Evolutionary conservation across 2,888 invertebrate genomes (phyloP).

Genomic region (Sturmia bella): DNA sequence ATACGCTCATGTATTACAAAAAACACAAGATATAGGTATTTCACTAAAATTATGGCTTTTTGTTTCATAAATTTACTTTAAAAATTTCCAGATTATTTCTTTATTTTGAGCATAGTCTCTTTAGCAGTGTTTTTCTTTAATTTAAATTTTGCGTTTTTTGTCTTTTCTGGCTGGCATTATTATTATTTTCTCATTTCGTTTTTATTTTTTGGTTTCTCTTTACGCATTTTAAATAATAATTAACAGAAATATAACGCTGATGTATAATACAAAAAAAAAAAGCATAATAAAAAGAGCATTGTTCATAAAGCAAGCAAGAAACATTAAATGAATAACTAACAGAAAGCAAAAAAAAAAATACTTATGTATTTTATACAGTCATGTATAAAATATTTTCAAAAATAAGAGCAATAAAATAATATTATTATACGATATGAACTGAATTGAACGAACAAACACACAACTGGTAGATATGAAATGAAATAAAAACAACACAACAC

Average conservation of each 20-base stretch:
- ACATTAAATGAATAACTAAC: conserved; percentile 35
- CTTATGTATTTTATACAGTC: not conserved
- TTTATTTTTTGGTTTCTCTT: conserved; percentile 9
- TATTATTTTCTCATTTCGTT: conserved; percentile 9
- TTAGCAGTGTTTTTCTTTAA: not conserved
- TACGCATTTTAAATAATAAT: conserved; percentile 52
- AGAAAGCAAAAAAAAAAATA: conserved; percentile 5
- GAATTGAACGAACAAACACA: not conserved
- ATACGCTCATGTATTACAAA: too few species aligned
- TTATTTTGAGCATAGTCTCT: too few species aligned
- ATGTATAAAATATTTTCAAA: conserved; percentile 21
- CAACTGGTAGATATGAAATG: not conserved
- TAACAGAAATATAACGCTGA: conserved; percentile 44
- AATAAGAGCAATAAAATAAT: conserved; percentile 26
- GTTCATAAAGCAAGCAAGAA: conserved; percentile 10
- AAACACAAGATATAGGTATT: too few species aligned
- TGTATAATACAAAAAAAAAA: not conserved
- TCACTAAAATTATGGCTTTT: too few species aligned
- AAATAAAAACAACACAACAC: conserved; percentile 2
- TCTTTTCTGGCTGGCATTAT: not conserved
- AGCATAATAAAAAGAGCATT: not conserved
- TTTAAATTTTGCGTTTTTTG: not conserved
- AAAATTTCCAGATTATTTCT: too few species aligned
- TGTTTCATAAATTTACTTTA: too few species aligned
- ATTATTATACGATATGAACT: conserved; percentile 28